Evolutionary conservation across 2,888 invertebrate genomes (phyloP).

Genomic region (Punctoribates punctum): DNA sequence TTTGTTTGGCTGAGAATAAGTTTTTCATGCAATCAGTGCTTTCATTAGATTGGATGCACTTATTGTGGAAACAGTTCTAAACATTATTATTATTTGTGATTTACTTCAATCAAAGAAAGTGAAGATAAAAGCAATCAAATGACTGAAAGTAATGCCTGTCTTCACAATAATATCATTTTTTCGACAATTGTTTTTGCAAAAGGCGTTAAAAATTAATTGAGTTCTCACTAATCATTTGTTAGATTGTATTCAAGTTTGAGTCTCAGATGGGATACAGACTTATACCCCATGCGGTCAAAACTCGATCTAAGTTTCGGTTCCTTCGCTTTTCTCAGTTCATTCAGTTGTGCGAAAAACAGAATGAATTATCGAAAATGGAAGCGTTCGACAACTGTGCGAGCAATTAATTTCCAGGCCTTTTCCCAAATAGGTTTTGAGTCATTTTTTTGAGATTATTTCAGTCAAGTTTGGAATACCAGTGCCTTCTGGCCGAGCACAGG

Average conservation of each 20-base stretch:
- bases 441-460: background rate
- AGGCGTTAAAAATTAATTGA: conserved; percentile 15
- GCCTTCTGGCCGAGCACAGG: no score
- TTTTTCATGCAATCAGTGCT: background rate
- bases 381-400: background rate
- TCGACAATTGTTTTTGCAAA: background rate
- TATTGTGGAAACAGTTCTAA: no score
- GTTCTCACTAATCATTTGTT: background rate
- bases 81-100: no score
- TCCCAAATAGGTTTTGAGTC: background rate
- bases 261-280: no score
- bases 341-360: no score
- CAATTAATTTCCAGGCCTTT: background rate
- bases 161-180: background rate
- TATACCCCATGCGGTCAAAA: background rate
- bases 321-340: no score
- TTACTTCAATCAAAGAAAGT: no score
- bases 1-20: background rate
- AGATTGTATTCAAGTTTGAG: no score
- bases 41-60: no score
- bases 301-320: background rate
- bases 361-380: conserved; percentile 12
- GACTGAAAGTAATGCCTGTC: no score
- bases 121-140: no score
- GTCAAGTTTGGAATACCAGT: no score